Base-by-base conservation (phyloP, 2,888 invertebrate genomes). In the Drosophila pegasa region DNA sequence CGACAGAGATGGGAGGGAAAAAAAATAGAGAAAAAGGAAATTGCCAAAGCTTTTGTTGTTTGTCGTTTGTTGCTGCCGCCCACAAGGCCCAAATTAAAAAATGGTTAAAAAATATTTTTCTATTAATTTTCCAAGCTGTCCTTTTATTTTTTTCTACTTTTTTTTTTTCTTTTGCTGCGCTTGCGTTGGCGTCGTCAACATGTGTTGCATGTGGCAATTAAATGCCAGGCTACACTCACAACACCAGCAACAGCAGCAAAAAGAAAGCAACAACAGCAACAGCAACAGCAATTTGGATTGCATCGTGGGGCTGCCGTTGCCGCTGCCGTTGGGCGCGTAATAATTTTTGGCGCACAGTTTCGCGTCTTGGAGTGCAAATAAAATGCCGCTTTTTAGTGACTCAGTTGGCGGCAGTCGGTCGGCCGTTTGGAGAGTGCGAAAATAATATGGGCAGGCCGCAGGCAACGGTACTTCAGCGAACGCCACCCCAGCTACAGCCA, bases 161-260 rank as follows among this genome's bases (percentile, higher is more conserved):
- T 50, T 33, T 35, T 78, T 76, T 67, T 56, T 48, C 27, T 43
- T 16, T 7, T 12, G 14, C 22, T 25, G 47, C 60, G 50, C 54
- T 50, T 47, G 50, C 57, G 71, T 50, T 59, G 84, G 67, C 70
- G 78, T 71, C 76, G 71, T 76, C 87, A 84, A 80, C 83, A 87
- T 83, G 87, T 83, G 83, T 87, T 87, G 83, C 83, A 83, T 83
- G 85, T 78, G 83, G 83, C 87, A 83, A 83, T 87, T 83, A 87
- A 83, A 87, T 84, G 76, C 81, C 81, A 70, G 66, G 63, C 76
- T 41, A 67, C 59, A 70, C 37, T 50, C 38, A 41, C 63, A 70
- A 14, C 54, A 56, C 16, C 55, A 52, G 61, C 56, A 70, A 14
- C 54, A 56, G 20, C 55, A 52, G 61, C 56, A 70, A 61, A 68